Evolutionary conservation across 2,113 vertebrate genomes (phyloP).

Genomic region (Tachycineta bicolor): DNA sequence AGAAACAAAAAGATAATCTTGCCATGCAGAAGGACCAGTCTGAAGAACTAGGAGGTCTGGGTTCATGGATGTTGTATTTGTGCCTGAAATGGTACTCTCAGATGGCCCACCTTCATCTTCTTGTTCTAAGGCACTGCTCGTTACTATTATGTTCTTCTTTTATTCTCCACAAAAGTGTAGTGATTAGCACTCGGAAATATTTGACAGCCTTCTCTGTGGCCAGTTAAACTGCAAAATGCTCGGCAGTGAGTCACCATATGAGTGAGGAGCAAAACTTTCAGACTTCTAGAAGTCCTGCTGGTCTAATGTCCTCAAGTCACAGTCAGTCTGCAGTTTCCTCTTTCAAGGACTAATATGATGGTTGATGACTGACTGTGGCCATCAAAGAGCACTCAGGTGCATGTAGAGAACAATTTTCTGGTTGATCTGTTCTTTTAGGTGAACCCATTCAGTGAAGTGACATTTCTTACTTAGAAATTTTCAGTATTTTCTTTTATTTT

Average conservation of each 20-base stretch:
- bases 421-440: slow-evolving; percentile 48
- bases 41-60: neutral
- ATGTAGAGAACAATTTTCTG: slow-evolving; percentile 62
- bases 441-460: slow-evolving; percentile 40
- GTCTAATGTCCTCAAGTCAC: slow-evolving; percentile 34
- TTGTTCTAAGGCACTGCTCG: neutral
- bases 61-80: neutral
- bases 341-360: slow-evolving; percentile 47
- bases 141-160: slow-evolving; percentile 22
- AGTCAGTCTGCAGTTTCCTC: slow-evolving; percentile 40
- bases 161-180: slow-evolving; percentile 22
- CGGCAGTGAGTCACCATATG: neutral
- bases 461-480: slow-evolving; percentile 23
- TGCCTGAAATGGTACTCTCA: neutral
- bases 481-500: neutral
- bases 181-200: slow-evolving; percentile 48
- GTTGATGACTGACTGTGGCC: slow-evolving; percentile 53
- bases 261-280: neutral
- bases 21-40: neutral
- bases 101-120: neutral
- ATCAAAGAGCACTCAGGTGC: slow-evolving; percentile 67
- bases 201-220: slow-evolving; percentile 23
- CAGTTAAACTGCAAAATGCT: slow-evolving; percentile 12
- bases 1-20: neutral
- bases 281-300: slow-evolving; percentile 14